These are phyloP conservation scores for Microplitis demolitor DNA, from an alignment of 1,140 invertebrate species.

Conservation along the genomic window DNA sequence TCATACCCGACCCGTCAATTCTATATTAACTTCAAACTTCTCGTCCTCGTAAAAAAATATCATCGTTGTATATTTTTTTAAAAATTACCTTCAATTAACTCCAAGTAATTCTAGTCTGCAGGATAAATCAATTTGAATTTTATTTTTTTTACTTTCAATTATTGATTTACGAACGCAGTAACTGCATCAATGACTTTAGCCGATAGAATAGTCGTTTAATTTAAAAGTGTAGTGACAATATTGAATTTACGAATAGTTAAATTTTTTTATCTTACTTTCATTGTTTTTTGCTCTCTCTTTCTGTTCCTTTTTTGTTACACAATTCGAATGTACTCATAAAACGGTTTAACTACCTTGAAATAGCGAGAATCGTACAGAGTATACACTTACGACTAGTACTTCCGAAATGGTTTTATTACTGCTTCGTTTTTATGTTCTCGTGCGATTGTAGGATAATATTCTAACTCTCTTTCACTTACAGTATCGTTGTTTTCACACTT, in stretches of 20 bases:
- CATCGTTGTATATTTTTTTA: too few relatives aligned
- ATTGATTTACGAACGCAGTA: neutral
- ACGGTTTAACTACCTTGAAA: slow-evolving; percentile 7
- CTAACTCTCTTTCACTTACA: neutral
- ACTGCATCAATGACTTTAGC: neutral
- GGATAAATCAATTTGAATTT: too few relatives aligned
- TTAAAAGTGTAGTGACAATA: neutral
- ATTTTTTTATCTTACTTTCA: neutral
- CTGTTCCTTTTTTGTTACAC: neutral
- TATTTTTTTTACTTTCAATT: neutral
- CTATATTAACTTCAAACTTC: neutral
- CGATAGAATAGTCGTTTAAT: neutral
- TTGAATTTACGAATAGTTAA: neutral
- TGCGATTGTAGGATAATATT: slow-evolving; percentile 14
- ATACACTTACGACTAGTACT: neutral
- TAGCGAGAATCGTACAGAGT: slow-evolving; percentile 1
- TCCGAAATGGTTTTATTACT: slow-evolving; percentile 11
- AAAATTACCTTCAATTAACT: too few relatives aligned
- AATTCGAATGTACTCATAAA: slow-evolving; percentile 1
- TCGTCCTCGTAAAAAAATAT: neutral
- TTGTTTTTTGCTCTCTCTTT: neutral
- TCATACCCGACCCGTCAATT: neutral
- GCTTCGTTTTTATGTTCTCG: slow-evolving; percentile 21
- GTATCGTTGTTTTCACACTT: neutral
- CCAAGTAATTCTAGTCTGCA: too few relatives aligned